Base-by-base conservation (phyloP, 2,888 invertebrate species). In the Hypena proboscidalis region DNA sequence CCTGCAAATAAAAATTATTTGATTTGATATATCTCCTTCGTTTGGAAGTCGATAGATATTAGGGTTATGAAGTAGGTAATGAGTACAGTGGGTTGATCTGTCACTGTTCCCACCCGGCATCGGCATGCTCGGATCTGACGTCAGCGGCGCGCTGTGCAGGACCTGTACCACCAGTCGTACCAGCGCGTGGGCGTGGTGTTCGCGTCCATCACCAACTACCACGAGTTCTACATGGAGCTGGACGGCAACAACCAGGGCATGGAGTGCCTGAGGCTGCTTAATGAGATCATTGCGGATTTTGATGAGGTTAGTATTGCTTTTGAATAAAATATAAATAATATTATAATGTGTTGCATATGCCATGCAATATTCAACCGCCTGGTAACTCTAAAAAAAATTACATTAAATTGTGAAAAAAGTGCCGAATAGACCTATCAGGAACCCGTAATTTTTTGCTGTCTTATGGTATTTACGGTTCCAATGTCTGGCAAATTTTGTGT, bases 251-350 rank as follows among this genome's bases (percentile, higher is more conserved):
- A 97, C 86, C 97, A 97, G 85, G 97, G 97, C 1, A 94, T 97
- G 74, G 97, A 97, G 85, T 97, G 97, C 79, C 90, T 98, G 40
- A 86, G 97, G 48, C 92, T 97, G 51, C 92, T 98, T 6, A 97
- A 98, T 79, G 97, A 98, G 83, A 97, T 98, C 62, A 97, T 98
- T 39, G 97, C 97, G 0, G 97, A 97, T 85, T 98, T 98, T 90
- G 98, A 98, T 89, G 97, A 97, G 93, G 95, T 95, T 58, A 71
- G 57, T 67, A 23, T 30, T 3, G 10, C n/a, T 8, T 3, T 17
- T 21, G 6, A 15, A 9, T 25, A 7, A 9, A 7, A 9, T 25
- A 13, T 9, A 9, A 2, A 4, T 27, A 14, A n/a, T 11, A 26
- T 23, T 23, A 23, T 9, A 8, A n/a, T 5, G 6, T 25, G n/a